Percentiles rank a stretch among this genome's conserved stretches.
Conservation (phyloP, 2,888 invertebrate species). For the Phalera bucephala region DNA sequence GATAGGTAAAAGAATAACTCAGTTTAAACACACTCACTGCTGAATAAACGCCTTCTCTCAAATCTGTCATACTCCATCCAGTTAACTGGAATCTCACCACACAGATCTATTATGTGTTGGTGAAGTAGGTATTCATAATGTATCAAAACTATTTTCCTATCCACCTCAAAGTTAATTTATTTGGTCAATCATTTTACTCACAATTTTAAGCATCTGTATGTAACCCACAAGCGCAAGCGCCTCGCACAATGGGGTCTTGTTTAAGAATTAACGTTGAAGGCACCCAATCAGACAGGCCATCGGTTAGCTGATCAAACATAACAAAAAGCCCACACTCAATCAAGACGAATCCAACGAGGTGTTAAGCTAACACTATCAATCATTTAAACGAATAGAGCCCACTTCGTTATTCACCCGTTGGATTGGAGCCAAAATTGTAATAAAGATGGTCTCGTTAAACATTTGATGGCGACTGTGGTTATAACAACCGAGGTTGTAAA, state of each 20-base stretch:
- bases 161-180: too few species aligned
- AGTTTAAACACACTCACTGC: too few species aligned
- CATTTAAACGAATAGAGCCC: constrained; percentile 51
- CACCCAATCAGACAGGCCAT: constrained; percentile 70
- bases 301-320: constrained; percentile 78
- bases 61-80: too few species aligned
- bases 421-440: constrained; percentile 74
- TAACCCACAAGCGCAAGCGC: constrained; percentile 20
- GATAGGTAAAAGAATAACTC: too few species aligned
- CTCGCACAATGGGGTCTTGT: constrained; percentile 67
- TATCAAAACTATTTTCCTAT: too few species aligned
- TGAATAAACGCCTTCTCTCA: too few species aligned
- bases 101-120: too few species aligned
- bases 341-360: constrained; percentile 73
- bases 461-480: constrained; percentile 49
- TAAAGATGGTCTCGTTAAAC: constrained; percentile 73
- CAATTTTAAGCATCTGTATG: constrained; percentile 13
- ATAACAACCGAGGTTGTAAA: constrained; percentile 14
- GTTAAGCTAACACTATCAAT: constrained; percentile 77
- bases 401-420: constrained; percentile 63
- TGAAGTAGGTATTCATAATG: too few species aligned
- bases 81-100: too few species aligned
- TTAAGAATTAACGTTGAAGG: constrained; percentile 72
- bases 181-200: too few species aligned
- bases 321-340: constrained; percentile 79